Base-by-base conservation (phyloP, 2,888 invertebrate species). In the Drosophila pseudotakahashii region DNA sequence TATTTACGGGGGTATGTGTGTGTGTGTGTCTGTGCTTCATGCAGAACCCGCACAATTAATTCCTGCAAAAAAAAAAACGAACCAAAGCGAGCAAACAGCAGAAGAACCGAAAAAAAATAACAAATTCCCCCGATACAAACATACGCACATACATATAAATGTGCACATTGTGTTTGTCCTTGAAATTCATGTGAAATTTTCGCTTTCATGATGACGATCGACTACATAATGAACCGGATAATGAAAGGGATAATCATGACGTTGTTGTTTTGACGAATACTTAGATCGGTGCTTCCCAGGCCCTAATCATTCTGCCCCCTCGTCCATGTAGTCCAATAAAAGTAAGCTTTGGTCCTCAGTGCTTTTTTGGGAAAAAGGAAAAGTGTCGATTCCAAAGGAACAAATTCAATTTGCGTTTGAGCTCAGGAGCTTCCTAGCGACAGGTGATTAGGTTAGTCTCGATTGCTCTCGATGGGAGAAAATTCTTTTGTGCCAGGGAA, bases 41-140 rank as follows among this genome's bases (percentile, higher is more conserved):
- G 63, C 66, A 76, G 79, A 88, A 76, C 82, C 82, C 86, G 80
- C 88, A 77, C 83, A 82, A 88, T 88, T 86, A 78, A 86, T 86
- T 79, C 72, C 71, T 70, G 63, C 66, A 77, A 64, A 30, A 30
- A 30, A 26, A 26, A 67, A 74, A 57, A 57, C 42, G 39, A 64
- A 52, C n/a, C 59, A 66, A 59, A 52, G 10, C 34, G 54, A 66
- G 67, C 36, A 52, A 57, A 44, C 44, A 55, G 44, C 57, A 48
- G 47, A 58, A 44, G 26, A 52, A 61, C 7, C 45, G 7, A 45
- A 67, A 66, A 66, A 55, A 57, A 59, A 37, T 34, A 57, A 42
- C 41, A 62, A 45, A 39, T 66, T 66, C 66, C 67, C 63, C 52
- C 30, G 52, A 51, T 44, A 52, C 36, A 52, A 44, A 37, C 13